These are phyloP conservation scores for Electrophaes corylata DNA, from an alignment of 2,888 invertebrate genomes.

Conservation along the genomic window DNA sequence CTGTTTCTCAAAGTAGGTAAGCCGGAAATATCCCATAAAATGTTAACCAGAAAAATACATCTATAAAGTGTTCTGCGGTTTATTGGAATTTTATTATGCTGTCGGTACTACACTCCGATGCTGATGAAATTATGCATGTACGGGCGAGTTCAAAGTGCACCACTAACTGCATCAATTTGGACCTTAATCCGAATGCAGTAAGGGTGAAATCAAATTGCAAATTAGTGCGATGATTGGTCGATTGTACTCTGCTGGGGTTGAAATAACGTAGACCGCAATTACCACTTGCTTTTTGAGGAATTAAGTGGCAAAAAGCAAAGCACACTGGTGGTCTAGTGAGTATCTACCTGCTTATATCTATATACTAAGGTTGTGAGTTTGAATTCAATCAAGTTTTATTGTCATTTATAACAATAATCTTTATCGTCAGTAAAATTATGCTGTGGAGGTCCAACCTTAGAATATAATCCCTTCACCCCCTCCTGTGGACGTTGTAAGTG, in stretches of 20 bases:
- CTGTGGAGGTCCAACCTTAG: too few relatives aligned
- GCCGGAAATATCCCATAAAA: neutral
- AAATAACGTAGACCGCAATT: conserved; percentile 26
- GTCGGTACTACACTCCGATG: conserved; percentile 14
- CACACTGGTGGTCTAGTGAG: neutral
- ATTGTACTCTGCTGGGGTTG: conserved; percentile 9
- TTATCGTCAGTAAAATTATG: too few relatives aligned
- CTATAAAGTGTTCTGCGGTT: conserved; percentile 1
- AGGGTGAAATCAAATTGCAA: conserved; percentile 5
- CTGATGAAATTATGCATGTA: conserved; percentile 26
- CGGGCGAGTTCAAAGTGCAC: conserved; percentile 23
- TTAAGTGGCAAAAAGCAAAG: neutral
- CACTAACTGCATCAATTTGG: conserved; percentile 11
- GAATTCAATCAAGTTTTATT: neutral
- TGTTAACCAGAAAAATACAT: neutral
- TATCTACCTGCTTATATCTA: neutral
- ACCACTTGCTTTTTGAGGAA: conserved; percentile 13
- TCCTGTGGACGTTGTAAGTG: too few relatives aligned
- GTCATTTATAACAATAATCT: too few relatives aligned
- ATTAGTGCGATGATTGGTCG: conserved; percentile 13
- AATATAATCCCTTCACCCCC: too few relatives aligned
- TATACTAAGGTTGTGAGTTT: neutral
- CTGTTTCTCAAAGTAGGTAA: neutral
- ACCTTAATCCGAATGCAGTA: conserved; percentile 8
- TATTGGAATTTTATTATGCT: conserved; percentile 27